Evolutionary conservation across 2,888 invertebrate genomes (phyloP).

Genomic region (Acrocyrtus sp.): DNA sequence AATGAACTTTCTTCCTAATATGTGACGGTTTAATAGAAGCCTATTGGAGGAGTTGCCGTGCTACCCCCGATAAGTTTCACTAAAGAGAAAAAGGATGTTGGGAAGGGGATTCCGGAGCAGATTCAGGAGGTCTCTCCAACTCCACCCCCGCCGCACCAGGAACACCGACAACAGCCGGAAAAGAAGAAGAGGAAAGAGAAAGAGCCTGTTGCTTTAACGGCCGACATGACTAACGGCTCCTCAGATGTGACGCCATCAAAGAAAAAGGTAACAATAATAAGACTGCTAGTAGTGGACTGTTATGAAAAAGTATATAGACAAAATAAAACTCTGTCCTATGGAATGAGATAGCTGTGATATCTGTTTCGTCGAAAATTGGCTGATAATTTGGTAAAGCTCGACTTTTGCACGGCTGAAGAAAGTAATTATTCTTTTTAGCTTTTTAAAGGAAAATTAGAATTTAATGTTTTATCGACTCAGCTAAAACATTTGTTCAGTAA

Average conservation of each 20-base stretch:
- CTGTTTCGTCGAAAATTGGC: conserved; percentile 16
- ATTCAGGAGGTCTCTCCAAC: conserved; percentile 13
- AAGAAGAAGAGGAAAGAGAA: conserved; percentile 68
- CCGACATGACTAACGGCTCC: conserved; percentile 54
- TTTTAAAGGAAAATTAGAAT: no score
- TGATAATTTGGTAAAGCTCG: no score
- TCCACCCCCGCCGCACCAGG: conserved; percentile 48
- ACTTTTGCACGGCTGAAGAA: conserved; percentile 39
- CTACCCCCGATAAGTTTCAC: conserved; percentile 73
- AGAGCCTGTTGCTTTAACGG: conserved; percentile 63
- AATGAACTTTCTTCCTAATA: background rate
- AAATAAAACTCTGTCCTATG: no score
- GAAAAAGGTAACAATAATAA: conserved; percentile 54
- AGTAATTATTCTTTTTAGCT: conserved; percentile 35
- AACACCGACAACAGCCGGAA: conserved; percentile 52
- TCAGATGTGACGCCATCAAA: conserved; percentile 53
- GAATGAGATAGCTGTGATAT: background rate
- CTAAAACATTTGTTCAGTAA: no score
- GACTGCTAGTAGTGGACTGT: background rate
- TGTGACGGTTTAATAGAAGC: conserved; percentile 76
- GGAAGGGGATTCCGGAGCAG: conserved; percentile 53
- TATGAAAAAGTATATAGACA: background rate
- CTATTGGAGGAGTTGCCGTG: conserved; percentile 84
- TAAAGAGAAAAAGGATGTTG: conserved; percentile 68
- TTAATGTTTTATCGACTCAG: no score